phyloP scores from a whole-genome alignment of 2,888 invertebrate species.

The Herminia tarsipennalis region DNA sequence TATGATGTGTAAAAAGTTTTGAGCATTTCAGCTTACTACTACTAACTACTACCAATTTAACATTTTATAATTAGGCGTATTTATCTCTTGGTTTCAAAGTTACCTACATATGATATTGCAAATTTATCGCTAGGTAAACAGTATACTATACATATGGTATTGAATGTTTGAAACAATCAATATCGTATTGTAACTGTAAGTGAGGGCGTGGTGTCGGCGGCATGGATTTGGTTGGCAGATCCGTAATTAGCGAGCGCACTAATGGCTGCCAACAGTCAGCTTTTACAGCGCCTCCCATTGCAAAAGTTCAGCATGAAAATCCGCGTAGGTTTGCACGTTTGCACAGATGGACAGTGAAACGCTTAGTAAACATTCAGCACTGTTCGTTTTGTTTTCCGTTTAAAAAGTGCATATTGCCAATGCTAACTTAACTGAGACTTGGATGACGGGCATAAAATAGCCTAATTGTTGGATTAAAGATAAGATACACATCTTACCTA shows the following conservation, averaged over 20 bases:
- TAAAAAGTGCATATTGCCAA: conserved; percentile 34
- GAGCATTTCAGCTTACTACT: too few species aligned
- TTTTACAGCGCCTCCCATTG: conserved; percentile 48
- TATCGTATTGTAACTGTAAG: conserved; percentile 30
- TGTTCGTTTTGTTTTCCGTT: conserved; percentile 35
- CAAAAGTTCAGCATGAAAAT: conserved; percentile 49
- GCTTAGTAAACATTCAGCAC: conserved; percentile 48
- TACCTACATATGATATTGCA: too few species aligned
- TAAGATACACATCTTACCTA: too few species aligned
- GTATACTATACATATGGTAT: background rate
- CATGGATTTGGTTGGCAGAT: conserved; percentile 58
- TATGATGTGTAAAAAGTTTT: too few species aligned
- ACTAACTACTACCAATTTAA: too few species aligned
- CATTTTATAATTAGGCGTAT: too few species aligned
- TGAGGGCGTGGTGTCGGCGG: conserved; percentile 15
- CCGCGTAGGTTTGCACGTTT: conserved; percentile 39
- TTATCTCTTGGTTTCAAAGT: too few species aligned
- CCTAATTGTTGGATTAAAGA: background rate
- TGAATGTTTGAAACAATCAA: conserved; percentile 7
- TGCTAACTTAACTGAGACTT: conserved; percentile 18
- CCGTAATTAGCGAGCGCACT: conserved; percentile 66
- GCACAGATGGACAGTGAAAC: conserved; percentile 38
- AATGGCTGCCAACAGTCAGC: conserved; percentile 64
- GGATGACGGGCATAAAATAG: background rate
- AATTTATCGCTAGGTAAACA: too few species aligned